A percentile compares a stretch with the other conserved stretches of the same genome.
Conservation (phyloP, 2,797 vertebrate genomes). For the Mico argentatus region DNA sequence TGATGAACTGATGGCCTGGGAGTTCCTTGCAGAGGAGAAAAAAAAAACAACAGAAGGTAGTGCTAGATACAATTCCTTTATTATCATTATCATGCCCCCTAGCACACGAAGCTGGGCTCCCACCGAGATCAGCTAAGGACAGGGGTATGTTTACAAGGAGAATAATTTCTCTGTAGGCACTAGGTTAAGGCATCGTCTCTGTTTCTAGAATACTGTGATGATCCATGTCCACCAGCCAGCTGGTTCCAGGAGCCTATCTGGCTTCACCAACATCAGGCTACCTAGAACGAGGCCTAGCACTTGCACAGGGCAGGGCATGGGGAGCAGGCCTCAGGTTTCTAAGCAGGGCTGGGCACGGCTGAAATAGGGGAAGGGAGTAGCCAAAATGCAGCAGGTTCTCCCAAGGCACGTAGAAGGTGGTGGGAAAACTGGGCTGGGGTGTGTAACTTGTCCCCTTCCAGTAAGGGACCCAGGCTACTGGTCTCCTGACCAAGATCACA, state of each 20-base stretch:
- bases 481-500: not conserved
- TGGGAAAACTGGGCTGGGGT: not conserved
- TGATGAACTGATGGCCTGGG: not conserved
- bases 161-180: not conserved
- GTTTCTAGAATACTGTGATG: not conserved
- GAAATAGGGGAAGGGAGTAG: not conserved
- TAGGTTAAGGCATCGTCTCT: not conserved
- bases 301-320: not conserved
- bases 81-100: not conserved
- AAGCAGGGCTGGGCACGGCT: not conserved
- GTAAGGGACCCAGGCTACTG: not conserved
- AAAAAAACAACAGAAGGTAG: not conserved
- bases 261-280: not conserved
- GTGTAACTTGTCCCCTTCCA: not conserved
- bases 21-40: not conserved
- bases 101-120: not conserved
- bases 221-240: not conserved
- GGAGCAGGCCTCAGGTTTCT: not conserved
- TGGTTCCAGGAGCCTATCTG: not conserved
- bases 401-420: not conserved
- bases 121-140: not conserved
- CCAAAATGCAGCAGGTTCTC: not conserved
- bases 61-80: constrained; percentile 9
- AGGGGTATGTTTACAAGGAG: not conserved
- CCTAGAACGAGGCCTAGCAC: not conserved